Percentiles rank a stretch among this genome's conserved stretches.
These are phyloP conservation scores for Odontamblyopus lacepedii DNA, from an alignment of 2,797 vertebrate genomes.

Conservation along the genomic window DNA sequence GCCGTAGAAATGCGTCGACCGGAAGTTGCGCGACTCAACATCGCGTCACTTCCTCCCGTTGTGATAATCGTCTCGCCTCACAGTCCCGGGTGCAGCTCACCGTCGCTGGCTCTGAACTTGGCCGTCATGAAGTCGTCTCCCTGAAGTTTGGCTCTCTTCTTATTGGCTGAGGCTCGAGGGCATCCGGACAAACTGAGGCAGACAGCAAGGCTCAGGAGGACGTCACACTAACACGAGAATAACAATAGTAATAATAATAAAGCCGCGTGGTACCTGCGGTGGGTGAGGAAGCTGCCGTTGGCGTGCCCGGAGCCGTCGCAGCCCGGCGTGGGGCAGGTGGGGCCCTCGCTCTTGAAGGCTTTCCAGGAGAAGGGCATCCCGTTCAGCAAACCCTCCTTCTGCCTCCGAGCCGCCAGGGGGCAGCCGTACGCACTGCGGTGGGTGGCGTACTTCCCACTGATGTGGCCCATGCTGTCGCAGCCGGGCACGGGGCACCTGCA, in stretches of 20 bases:
- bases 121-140: conserved; percentile 95
- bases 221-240: too few relatives aligned
- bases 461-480: conserved; percentile 96
- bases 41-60: too few relatives aligned
- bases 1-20: too few relatives aligned
- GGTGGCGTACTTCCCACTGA: conserved; percentile 97
- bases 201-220: conserved; percentile 2
- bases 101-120: conserved; percentile 97
- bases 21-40: too few relatives aligned
- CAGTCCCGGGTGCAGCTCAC: conserved; percentile 65
- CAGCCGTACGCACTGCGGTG: conserved; percentile 97
- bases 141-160: conserved; percentile 93
- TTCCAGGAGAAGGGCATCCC: conserved; percentile 96
- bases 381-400: conserved; percentile 94
- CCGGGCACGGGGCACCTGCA: conserved; percentile 95
- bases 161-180: conserved; percentile 93
- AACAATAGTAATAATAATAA: too few relatives aligned
- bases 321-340: conserved; percentile 92
- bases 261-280: conserved; percentile 85
- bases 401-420: conserved; percentile 91
- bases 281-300: conserved; percentile 97
- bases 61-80: too few relatives aligned
- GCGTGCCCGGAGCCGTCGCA: conserved; percentile 96
- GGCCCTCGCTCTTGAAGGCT: conserved; percentile 92
- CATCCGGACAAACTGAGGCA: conserved; percentile 92